Conservation (phyloP, 2,888 invertebrate genomes). For the Neoascia interrupta region DNA sequence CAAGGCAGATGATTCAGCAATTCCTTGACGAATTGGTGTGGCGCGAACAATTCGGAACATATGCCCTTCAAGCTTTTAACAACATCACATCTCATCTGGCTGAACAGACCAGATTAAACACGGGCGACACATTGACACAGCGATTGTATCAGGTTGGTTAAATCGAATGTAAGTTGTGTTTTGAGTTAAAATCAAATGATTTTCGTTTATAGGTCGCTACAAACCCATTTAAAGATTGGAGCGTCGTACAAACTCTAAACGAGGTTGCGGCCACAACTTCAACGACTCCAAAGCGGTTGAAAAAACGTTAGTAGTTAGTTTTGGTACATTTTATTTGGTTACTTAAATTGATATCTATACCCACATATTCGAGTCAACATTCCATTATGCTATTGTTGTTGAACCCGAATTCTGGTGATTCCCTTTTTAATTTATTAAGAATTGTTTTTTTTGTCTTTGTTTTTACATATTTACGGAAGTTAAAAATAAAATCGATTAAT, state of each 20-base stretch:
- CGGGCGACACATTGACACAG: conserved; percentile 83
- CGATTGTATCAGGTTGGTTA: conserved; percentile 83
- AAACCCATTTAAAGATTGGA: conserved; percentile 86
- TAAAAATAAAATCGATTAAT: conserved; percentile 71
- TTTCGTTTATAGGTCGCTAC: conserved; percentile 80
- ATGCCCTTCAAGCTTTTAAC: conserved; percentile 89
- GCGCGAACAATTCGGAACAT: conserved; percentile 91
- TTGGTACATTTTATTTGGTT: background rate
- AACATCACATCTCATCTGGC: conserved; percentile 89
- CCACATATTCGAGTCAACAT: background rate
- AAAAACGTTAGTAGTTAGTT: conserved; percentile 78
- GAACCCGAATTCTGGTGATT: background rate
- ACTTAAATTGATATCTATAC: background rate
- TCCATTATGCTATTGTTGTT: background rate
- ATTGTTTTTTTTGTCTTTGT: no score
- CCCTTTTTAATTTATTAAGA: no score
- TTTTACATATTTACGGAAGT: no score
- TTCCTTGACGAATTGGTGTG: conserved; percentile 94
- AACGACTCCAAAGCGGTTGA: conserved; percentile 77
- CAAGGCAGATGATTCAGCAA: conserved; percentile 92
- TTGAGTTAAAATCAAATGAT: no score
- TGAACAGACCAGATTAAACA: conserved; percentile 87
- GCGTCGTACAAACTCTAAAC: conserved; percentile 74
- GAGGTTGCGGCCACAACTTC: conserved; percentile 77
- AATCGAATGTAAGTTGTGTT: background rate